These are phyloP conservation scores for Ceyx cyanopectus DNA, from an alignment of 2,113 vertebrate genomes.

Conservation along the genomic window DNA sequence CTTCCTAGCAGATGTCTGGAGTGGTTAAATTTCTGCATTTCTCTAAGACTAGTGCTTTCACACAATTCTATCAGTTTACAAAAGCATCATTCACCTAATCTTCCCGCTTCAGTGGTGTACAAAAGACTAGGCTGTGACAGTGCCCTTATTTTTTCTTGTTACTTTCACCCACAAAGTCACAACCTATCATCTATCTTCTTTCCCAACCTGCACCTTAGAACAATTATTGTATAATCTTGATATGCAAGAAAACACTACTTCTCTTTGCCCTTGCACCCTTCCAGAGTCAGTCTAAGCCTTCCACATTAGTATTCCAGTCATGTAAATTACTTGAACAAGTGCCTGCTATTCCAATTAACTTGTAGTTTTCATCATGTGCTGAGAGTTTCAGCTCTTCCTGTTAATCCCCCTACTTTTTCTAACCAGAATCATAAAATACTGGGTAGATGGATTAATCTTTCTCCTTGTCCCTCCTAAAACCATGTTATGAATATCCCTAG, in stretches of 20 bases:
- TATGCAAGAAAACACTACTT: not conserved
- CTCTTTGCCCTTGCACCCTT: not conserved
- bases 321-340: conserved; percentile 39
- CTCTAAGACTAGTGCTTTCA: not conserved
- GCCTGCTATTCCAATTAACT: conserved; percentile 64
- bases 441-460: not conserved
- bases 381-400: not conserved
- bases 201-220: not conserved
- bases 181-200: not conserved
- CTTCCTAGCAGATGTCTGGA: not conserved
- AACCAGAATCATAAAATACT: not conserved
- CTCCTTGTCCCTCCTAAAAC: not conserved
- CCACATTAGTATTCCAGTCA: conserved; percentile 46
- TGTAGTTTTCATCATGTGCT: conserved; percentile 20
- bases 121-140: not conserved
- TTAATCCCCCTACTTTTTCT: conserved; percentile 5
- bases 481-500: not conserved
- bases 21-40: not conserved
- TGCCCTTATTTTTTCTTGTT: not conserved
- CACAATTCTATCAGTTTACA: not conserved
- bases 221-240: not conserved
- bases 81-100: not conserved
- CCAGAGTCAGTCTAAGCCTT: not conserved
- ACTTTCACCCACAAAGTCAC: not conserved
- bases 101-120: not conserved